Conservation (phyloP, 2,113 vertebrate genomes). For the Acanthisitta chloris region DNA sequence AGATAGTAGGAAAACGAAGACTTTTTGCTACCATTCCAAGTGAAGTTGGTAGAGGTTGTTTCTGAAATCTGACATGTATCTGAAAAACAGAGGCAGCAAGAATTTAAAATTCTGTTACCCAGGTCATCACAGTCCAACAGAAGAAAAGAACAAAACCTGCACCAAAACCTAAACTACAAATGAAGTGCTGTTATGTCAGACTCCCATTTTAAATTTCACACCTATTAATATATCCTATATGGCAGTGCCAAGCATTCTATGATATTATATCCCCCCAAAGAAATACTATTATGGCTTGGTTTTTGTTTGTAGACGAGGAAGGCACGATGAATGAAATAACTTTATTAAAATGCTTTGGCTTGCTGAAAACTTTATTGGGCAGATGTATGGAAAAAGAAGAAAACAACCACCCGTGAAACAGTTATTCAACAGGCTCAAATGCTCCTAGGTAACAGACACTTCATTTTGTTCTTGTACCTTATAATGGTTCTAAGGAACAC, state of each 20-base stretch:
- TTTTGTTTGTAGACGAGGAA: background rate
- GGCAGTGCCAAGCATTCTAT: background rate
- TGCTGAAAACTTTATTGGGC: background rate
- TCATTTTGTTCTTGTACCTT: background rate
- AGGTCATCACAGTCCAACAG: background rate
- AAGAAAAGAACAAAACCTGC: background rate
- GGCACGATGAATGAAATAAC: background rate
- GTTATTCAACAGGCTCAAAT: background rate
- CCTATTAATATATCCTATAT: background rate
- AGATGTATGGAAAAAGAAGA: background rate
- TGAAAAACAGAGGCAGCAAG: conserved; percentile 20
- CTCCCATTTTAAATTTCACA: background rate
- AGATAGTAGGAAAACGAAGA: conserved; percentile 69
- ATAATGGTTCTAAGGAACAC: background rate
- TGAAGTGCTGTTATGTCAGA: background rate
- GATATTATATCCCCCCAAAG: background rate
- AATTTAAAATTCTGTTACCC: background rate
- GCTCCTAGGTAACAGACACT: background rate
- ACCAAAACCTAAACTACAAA: background rate
- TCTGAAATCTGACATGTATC: conserved; percentile 60
- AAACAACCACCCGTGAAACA: background rate
- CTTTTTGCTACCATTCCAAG: conserved; percentile 24
- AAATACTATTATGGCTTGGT: background rate
- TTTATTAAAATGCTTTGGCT: background rate
- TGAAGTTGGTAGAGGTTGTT: background rate